phyloP scores from a whole-genome alignment of 2,888 invertebrate genomes.

The Andrena praecox region DNA sequence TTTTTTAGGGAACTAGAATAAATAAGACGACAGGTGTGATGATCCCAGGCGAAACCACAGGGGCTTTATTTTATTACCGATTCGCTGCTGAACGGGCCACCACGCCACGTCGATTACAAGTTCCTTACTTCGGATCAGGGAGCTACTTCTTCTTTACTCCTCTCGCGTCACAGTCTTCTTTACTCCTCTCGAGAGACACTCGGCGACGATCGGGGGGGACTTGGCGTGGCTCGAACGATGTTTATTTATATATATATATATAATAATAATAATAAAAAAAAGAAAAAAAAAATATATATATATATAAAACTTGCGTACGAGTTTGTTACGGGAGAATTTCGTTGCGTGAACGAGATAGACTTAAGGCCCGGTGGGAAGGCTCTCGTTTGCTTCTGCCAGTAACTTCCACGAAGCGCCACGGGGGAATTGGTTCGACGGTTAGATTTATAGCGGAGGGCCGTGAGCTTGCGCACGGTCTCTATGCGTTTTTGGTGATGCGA shows the following conservation, averaged over 20 bases:
- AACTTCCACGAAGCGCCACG: background rate
- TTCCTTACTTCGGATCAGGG: background rate
- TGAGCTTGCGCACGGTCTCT: background rate
- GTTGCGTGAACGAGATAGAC: background rate
- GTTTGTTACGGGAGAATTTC: conserved; percentile 2
- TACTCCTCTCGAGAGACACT: background rate
- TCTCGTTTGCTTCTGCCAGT: background rate
- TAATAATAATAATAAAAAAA: too few species aligned
- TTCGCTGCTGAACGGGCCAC: background rate
- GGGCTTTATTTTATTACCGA: conserved; percentile 21
- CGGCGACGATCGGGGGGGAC: background rate
- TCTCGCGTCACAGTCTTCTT: background rate
- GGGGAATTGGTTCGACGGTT: background rate
- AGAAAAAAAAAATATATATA: too few species aligned
- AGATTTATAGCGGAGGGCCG: background rate
- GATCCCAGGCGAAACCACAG: background rate
- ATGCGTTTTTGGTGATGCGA: background rate
- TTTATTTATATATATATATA: too few species aligned
- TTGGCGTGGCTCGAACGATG: background rate
- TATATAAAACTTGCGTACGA: background rate
- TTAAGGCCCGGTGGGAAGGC: background rate
- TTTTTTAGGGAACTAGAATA: background rate
- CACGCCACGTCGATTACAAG: conserved; percentile 24
- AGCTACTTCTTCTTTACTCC: background rate
- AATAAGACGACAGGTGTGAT: background rate